Evolutionary conservation across 2,888 invertebrate genomes (phyloP), one percentile per base, ranked within the genome.

Genomic region (Omphaloscelis lunosa): DNA sequence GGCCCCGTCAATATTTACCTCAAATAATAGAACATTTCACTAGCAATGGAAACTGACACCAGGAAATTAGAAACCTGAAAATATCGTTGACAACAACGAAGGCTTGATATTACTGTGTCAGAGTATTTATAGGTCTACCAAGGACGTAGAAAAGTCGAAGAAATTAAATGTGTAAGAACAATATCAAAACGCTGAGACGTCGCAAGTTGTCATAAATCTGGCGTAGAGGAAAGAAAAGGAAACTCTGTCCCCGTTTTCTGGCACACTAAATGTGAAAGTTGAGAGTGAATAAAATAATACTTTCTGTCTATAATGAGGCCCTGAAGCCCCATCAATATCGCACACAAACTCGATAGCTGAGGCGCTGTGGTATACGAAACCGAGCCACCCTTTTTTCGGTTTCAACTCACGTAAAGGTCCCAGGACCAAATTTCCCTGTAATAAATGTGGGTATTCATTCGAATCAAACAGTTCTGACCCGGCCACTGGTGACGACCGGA

Each of bases 391-490:
- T 75, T 82, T 79, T 89, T 89, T 79, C 68, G 73, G 72, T 90
- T 94, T 91, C 93, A 68, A 65, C 85, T 92, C 93, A 93, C 94
- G 94, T 93, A 91, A 82, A 87, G 92, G 91, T 85, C 89, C 84
- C 82, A 80, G 84, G 91, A 92, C 92, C 91, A 92, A 93, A 93
- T 93, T 93, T 89, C 90, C 80, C 80, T 81, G 82, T 89, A 90
- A 93, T 93, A 92, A 93, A 93, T 91, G 92, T 90, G 88, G 89
- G 90, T 89, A 91, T 90, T 91, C 89, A 90, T 89, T 85, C 87
- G 86, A 87, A 89, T 86, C 90, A 89, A 92, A 92, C 89, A 91
- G 89, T 88, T 87, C 86, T 86, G 88, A 84, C 82, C 88, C 75
- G 66, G 72, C 78, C 80, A 73, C 78, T 73, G 75, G 68, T 75